Percentiles rank a stretch among this genome's conserved stretches.
These are phyloP conservation scores for Gracilinanus agilis DNA, from an alignment of 2,113 vertebrate genomes.

Conservation along the genomic window DNA sequence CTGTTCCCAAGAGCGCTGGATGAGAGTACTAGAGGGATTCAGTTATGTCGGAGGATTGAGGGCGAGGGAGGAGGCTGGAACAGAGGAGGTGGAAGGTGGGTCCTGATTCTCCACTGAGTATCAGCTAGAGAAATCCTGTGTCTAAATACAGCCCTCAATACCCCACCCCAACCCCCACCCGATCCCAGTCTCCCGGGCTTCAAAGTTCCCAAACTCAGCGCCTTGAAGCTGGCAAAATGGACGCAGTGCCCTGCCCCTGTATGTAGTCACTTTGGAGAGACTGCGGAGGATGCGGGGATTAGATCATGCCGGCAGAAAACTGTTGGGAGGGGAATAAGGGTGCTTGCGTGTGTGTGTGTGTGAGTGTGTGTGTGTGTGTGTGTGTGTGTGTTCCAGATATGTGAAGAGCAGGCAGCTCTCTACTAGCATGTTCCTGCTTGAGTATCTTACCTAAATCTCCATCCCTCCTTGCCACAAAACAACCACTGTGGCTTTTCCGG, in stretches of 20 bases:
- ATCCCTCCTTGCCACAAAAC: not conserved
- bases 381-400: not conserved
- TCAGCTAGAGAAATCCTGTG: constrained; percentile 69
- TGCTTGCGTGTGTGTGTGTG: not conserved
- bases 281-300: constrained; percentile 54
- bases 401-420: not conserved
- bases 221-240: constrained; percentile 54
- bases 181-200: constrained; percentile 52
- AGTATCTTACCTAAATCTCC: not conserved
- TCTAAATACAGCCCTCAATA: constrained; percentile 64
- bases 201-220: constrained; percentile 82
- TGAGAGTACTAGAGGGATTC: not conserved
- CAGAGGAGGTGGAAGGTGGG: constrained; percentile 46
- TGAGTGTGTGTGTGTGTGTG: not conserved
- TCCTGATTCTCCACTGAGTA: constrained; percentile 72
- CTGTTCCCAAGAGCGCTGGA: constrained; percentile 12
- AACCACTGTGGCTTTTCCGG: not conserved
- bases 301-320: constrained; percentile 28
- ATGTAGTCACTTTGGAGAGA: constrained; percentile 54
- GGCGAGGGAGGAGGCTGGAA: not conserved
- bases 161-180: constrained; percentile 16
- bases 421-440: not conserved
- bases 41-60: not conserved
- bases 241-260: constrained; percentile 16
- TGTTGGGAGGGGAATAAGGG: not conserved